Evolutionary conservation across 2,113 vertebrate genomes (phyloP), one percentile per base, ranked within the genome.

Genomic region (Larimichthys crocea): DNA sequence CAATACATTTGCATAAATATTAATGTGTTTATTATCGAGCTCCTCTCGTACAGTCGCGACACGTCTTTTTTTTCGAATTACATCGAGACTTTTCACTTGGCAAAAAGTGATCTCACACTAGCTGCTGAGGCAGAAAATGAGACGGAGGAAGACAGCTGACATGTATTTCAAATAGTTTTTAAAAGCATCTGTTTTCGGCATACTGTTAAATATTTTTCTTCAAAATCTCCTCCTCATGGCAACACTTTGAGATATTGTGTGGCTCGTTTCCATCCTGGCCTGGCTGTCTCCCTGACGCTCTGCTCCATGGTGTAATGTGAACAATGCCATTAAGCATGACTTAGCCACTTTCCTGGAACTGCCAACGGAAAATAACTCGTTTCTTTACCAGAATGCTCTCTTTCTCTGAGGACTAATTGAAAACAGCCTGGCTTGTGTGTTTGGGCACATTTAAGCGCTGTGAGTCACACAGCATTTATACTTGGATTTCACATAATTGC

Each of bases 281-380:
- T 60, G 65, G 78, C 82, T 52, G 72, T 76, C 46, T 85, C 76
- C 68, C 74, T 79, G 73, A 74, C 29, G 60, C 90, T 78, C 53
- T 52, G 83, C 80, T 86, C 79, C 46, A 40, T 70, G 49, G 83
- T 87, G 82, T 80, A 88, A 90, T 70, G 70, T 91, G 89, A 86
- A 91, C 88, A 93, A 91, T 91, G 79, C 79, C 82, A 91, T 89
- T 91, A 86, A 86, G 82, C 84, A 74, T 86, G 82, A 93, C 85
- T 89, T 85, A 85, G 89, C 88, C 86, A 84, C 84, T 92, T 92
- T 91, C 89, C 88, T 92, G 91, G 89, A 93, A 90, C 65, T 74
- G 71, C 59, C 46, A 63, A 82, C 6, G 93, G 93, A 92, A 93
- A 94, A 93, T 86, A 85, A 87, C 83, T 85, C 31, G 60, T 87